Evolutionary conservation across 2,113 vertebrate species (phyloP).

Genomic region (Eudyptes chrysolophus): DNA sequence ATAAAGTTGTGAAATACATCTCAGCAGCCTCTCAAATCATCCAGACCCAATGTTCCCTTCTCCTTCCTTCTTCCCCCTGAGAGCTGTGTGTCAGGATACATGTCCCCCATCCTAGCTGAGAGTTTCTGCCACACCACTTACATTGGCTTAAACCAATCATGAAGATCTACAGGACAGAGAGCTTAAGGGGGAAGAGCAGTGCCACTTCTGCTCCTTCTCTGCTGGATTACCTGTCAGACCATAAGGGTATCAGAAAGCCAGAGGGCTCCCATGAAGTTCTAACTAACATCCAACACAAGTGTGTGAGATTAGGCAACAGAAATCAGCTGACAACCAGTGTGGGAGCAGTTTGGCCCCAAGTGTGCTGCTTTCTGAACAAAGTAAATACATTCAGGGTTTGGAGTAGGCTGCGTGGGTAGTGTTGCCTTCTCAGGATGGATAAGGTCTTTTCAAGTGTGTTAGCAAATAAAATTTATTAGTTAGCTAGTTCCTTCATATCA

Average conservation of each 20-base stretch:
- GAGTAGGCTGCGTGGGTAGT: neutral
- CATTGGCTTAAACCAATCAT: neutral
- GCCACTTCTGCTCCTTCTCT: neutral
- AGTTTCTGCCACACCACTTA: neutral
- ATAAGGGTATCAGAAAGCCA: neutral
- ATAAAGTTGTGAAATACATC: neutral
- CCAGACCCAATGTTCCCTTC: neutral
- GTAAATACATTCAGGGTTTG: neutral
- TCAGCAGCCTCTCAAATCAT: neutral
- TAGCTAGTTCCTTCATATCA: neutral
- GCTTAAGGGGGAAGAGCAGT: neutral
- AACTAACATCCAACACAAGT: neutral
- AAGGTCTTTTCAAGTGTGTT: neutral
- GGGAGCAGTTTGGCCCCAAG: neutral
- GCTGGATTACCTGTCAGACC: neutral
- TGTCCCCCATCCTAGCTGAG: rapidly evolving
- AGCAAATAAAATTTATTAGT: neutral
- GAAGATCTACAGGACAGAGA: neutral
- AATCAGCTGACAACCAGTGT: neutral
- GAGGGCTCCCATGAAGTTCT: neutral
- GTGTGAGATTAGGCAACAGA: neutral
- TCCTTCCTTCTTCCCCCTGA: neutral
- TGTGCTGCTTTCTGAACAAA: neutral
- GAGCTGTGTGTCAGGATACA: neutral
- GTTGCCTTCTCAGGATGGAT: neutral